Conservation (phyloP, 2,797 vertebrate species). For the Podarcis lilfordi region DNA sequence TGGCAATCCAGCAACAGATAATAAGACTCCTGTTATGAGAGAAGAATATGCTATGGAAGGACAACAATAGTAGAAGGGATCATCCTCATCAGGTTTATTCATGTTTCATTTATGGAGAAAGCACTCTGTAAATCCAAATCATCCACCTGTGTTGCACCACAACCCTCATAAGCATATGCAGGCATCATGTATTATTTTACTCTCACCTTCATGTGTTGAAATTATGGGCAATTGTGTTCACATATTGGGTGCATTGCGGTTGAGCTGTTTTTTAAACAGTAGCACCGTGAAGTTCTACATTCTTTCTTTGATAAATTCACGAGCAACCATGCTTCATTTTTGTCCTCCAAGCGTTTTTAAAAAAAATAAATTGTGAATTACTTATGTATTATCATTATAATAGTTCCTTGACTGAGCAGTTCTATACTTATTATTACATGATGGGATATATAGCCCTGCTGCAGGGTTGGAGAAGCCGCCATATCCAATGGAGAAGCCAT, state of each 20-base stretch:
- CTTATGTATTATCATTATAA: neutral
- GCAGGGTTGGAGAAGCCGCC: neutral
- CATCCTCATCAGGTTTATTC: slow-evolving; percentile 79
- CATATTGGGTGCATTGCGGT: neutral
- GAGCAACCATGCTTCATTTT: neutral
- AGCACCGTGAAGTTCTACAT: slow-evolving; percentile 15
- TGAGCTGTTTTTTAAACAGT: neutral
- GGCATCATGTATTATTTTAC: slow-evolving; percentile 15
- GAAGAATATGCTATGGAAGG: slow-evolving; percentile 71
- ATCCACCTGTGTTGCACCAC: slow-evolving; percentile 49
- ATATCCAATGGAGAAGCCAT: neutral
- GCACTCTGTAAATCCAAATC: slow-evolving; percentile 73
- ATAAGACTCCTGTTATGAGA: slow-evolving; percentile 67
- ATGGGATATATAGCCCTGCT: neutral
- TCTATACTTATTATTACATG: neutral
- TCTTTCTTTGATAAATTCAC: slow-evolving; percentile 1
- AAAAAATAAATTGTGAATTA: neutral
- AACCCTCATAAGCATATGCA: slow-evolving; percentile 42
- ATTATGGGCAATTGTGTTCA: neutral
- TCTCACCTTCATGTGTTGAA: slow-evolving; percentile 10
- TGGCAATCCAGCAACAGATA: slow-evolving; percentile 67
- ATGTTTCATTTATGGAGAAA: slow-evolving; percentile 72
- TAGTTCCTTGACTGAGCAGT: neutral
- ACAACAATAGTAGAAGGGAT: slow-evolving; percentile 68
- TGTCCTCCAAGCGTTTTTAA: neutral